These are phyloP conservation scores for Periophthalmus modestus DNA, from an alignment of 2,113 vertebrate genomes.

Conservation along the genomic window DNA sequence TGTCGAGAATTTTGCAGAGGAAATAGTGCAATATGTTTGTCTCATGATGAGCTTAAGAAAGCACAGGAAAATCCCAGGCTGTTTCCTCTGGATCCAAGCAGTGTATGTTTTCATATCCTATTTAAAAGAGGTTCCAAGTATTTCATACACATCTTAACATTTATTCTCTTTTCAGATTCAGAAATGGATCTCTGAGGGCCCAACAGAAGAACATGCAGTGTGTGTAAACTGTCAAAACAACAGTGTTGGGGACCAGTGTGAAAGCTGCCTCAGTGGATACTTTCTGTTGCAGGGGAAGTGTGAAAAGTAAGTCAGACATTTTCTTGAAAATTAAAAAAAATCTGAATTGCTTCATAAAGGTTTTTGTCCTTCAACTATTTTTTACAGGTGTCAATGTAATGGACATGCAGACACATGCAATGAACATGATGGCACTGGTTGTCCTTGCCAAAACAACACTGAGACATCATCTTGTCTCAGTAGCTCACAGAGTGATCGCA, in stretches of 20 bases:
- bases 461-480: conserved; percentile 88
- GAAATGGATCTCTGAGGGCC: conserved; percentile 84
- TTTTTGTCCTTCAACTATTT: neutral
- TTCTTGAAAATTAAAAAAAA: neutral
- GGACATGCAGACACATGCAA: conserved; percentile 90
- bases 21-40: conserved; percentile 87
- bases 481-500: conserved; percentile 84
- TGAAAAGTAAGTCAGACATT: conserved; percentile 81
- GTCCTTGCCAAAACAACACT: conserved; percentile 93
- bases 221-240: conserved; percentile 92
- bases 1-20: conserved; percentile 86
- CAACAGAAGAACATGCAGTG: conserved; percentile 84
- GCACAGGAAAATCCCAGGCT: conserved; percentile 76
- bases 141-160: neutral
- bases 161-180: conserved; percentile 74
- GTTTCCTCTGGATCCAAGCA: conserved; percentile 78
- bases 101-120: conserved; percentile 62
- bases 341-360: too few relatives aligned
- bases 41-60: conserved; percentile 81
- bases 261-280: conserved; percentile 87
- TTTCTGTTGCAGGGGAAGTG: conserved; percentile 89
- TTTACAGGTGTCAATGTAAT: conserved; percentile 88
- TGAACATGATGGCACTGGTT: conserved; percentile 86
- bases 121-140: neutral
- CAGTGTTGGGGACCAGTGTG: conserved; percentile 89